Percentiles rank a stretch among this genome's conserved stretches.
Evolutionary conservation across 92 coral and sea anemone genomes (phyloP).

Genomic region (Phenganax subtilis): DNA sequence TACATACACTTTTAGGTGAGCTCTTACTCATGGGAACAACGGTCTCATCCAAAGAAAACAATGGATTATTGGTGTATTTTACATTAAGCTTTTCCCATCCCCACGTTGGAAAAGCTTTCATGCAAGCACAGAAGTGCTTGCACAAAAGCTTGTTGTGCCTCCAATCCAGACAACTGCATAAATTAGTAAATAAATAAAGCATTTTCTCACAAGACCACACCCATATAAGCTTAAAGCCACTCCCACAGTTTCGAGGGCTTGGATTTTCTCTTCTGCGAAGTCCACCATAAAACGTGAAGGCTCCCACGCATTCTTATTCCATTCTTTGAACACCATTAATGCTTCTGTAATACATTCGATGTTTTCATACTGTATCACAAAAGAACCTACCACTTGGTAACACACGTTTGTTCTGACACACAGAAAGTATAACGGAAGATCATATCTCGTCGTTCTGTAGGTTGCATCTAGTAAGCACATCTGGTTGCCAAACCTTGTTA

Average conservation of each 20-base stretch:
- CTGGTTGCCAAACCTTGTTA: conserved; percentile 54
- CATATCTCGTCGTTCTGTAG: conserved; percentile 57
- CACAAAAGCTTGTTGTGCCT: no score
- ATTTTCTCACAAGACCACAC: no score
- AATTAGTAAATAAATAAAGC: no score
- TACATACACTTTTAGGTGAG: no score
- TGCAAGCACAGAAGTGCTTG: neutral
- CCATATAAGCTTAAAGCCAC: no score
- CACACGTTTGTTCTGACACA: conserved; percentile 56
- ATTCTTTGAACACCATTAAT: conserved; percentile 36
- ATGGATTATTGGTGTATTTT: no score
- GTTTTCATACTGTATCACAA: conserved; percentile 60
- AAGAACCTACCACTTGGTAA: conserved; percentile 56
- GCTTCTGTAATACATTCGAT: conserved; percentile 56
- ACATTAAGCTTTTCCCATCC: no score
- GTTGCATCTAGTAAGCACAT: conserved; percentile 59
- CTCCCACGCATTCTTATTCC: conserved; percentile 49
- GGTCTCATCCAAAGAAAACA: no score
- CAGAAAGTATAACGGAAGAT: conserved; percentile 54
- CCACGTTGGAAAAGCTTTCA: neutral
- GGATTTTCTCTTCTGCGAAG: conserved; percentile 54
- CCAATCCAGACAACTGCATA: no score
- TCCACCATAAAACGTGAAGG: conserved; percentile 60
- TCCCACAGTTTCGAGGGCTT: conserved; percentile 44
- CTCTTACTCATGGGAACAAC: no score